Percentiles rank a stretch among this genome's conserved stretches.
phyloP scores from a whole-genome alignment of 2,888 invertebrate species.

The Drosophila bunnanda region DNA sequence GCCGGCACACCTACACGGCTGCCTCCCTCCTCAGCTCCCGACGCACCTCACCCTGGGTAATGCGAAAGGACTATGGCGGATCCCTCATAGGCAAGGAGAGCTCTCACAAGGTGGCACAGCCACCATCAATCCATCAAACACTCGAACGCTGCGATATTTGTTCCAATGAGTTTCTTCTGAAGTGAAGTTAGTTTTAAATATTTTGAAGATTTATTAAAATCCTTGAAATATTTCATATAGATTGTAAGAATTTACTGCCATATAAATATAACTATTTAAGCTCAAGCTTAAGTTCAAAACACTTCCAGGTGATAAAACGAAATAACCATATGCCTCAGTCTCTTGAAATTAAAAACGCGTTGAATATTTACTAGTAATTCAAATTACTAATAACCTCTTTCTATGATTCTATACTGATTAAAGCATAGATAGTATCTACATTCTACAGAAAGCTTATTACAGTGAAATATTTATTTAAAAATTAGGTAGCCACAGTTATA shows the following conservation, averaged over 20 bases:
- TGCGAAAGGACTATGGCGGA: conserved; percentile 56
- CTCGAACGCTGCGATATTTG: conserved; percentile 80
- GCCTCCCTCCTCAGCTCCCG: conserved; percentile 64
- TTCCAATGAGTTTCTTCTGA: conserved; percentile 75
- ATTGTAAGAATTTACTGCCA: conserved; percentile 10
- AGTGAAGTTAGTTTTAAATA: conserved; percentile 12
- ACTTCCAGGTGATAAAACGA: background rate
- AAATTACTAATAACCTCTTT: background rate
- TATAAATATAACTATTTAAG: background rate
- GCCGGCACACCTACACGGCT: conserved; percentile 49
- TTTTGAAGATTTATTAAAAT: background rate
- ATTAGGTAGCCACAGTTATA: background rate
- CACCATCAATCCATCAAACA: conserved; percentile 6
- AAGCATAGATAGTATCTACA: background rate
- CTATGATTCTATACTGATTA: background rate
- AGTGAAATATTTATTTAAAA: background rate
- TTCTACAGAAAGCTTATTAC: background rate
- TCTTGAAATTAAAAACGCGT: background rate
- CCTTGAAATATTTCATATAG: background rate
- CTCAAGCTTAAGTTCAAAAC: background rate
- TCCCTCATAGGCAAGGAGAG: conserved; percentile 28
- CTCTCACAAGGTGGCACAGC: conserved; percentile 23
- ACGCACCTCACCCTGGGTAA: conserved; percentile 70
- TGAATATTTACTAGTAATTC: background rate
- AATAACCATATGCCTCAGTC: conserved; percentile 5